A percentile compares a stretch with the other conserved stretches of the same genome.
phyloP scores from a whole-genome alignment of 2,888 invertebrate species.

The Rhagophthalmus giganteus region DNA sequence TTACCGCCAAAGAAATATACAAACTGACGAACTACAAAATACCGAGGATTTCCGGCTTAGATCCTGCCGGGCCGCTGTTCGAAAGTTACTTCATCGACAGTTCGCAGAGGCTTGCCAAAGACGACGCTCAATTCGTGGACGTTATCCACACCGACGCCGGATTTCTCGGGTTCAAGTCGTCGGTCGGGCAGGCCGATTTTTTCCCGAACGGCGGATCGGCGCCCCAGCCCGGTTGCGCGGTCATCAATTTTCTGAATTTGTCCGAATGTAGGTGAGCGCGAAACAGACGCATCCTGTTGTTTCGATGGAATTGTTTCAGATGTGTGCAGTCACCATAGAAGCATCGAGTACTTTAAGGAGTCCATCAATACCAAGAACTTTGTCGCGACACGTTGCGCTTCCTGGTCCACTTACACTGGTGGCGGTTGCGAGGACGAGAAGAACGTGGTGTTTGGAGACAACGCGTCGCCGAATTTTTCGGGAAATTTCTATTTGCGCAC shows the following conservation, averaged over 20 bases:
- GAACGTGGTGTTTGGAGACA: conserved; percentile 37
- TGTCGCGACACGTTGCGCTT: conserved; percentile 32
- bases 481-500: conserved; percentile 40
- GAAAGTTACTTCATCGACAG: conserved; percentile 45
- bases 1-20: conserved; percentile 41
- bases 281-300: no score
- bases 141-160: conserved; percentile 65
- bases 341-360: conserved; percentile 36
- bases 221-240: conserved; percentile 59
- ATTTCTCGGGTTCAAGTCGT: conserved; percentile 54
- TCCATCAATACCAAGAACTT: conserved; percentile 35
- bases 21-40: conserved; percentile 40
- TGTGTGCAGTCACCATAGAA: conserved; percentile 41
- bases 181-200: conserved; percentile 59
- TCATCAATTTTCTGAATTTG: conserved; percentile 23
- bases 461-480: conserved; percentile 26
- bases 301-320: no score
- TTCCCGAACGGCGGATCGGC: conserved; percentile 61
- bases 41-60: conserved; percentile 57
- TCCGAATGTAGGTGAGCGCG: conserved; percentile 43
- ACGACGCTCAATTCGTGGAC: conserved; percentile 63
- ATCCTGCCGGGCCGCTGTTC: conserved; percentile 60
- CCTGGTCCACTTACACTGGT: conserved; percentile 32
- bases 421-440: conserved; percentile 34
- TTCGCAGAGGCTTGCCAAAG: conserved; percentile 58